Evolutionary conservation across 2,797 vertebrate species (phyloP).

Genomic region (Parotocinclus haroldoi): DNA sequence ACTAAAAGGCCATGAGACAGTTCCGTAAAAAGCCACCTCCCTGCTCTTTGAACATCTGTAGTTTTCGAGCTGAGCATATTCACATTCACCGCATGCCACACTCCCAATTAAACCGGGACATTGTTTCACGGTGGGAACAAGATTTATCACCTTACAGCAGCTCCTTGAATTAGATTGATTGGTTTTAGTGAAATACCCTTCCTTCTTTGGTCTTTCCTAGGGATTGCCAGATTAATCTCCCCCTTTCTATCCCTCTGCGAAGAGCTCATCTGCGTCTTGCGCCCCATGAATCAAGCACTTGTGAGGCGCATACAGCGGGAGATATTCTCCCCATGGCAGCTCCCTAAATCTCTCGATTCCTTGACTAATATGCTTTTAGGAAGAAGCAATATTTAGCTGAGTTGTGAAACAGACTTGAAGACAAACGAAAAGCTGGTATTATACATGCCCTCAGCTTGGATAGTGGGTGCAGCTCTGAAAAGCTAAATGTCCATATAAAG

Average conservation of each 20-base stretch:
- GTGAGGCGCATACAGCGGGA: conserved; percentile 47
- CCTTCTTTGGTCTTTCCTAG: conserved; percentile 56
- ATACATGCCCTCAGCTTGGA: background rate
- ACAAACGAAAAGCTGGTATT: background rate
- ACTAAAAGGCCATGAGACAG: too few relatives aligned
- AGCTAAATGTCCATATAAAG: conserved; percentile 39
- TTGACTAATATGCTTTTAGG: conserved; percentile 19
- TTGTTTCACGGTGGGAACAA: conserved; percentile 46
- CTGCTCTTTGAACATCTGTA: conserved; percentile 26
- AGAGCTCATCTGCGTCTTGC: conserved; percentile 37
- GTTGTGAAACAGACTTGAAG: conserved; percentile 40
- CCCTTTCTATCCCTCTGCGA: conserved; percentile 36
- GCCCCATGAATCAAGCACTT: conserved; percentile 41
- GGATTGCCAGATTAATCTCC: conserved; percentile 62
- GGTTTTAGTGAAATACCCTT: conserved; percentile 63
- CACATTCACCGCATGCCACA: conserved; percentile 41
- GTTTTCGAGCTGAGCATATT: conserved; percentile 46
- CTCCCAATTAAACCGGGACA: conserved; percentile 55
- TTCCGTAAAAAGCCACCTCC: conserved; percentile 15
- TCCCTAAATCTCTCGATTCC: conserved; percentile 45
- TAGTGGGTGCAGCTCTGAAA: background rate
- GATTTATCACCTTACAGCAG: conserved; percentile 61
- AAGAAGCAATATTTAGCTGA: conserved; percentile 40
- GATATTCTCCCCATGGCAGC: conserved; percentile 37
- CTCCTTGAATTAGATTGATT: conserved; percentile 66